phyloP scores from a whole-genome alignment of 2,113 vertebrate genomes.

The Etheostoma cragini region DNA sequence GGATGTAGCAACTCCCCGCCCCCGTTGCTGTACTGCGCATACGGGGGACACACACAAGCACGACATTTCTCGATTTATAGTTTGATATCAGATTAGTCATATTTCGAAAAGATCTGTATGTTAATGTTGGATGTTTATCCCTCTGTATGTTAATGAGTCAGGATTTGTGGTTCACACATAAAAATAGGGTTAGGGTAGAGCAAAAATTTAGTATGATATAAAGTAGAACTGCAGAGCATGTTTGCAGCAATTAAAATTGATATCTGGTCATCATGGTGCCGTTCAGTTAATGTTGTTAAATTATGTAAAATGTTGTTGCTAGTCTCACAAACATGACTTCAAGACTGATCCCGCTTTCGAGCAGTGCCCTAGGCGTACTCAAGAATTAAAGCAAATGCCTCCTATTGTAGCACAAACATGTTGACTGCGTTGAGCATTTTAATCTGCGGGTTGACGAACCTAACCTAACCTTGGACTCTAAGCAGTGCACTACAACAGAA shows the following conservation, averaged over 20 bases:
- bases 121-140: background rate
- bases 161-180: background rate
- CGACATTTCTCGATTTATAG: too few species aligned
- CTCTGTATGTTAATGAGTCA: background rate
- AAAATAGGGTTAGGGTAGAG: background rate
- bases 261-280: background rate
- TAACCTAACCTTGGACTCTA: conserved; percentile 40
- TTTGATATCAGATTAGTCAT: background rate
- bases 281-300: background rate
- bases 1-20: too few species aligned
- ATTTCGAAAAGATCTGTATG: background rate
- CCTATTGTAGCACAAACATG: conserved; percentile 1
- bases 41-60: too few species aligned
- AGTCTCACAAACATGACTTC: conserved; percentile 1
- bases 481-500: conserved; percentile 46
- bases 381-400: conserved; percentile 9
- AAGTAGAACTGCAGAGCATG: background rate
- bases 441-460: conserved; percentile 28
- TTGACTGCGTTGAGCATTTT: conserved; percentile 32
- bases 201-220: background rate
- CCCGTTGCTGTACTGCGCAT: too few species aligned
- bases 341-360: background rate
- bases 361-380: background rate
- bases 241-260: background rate
- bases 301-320: background rate